Evolutionary conservation across 2,797 vertebrate genomes (phyloP).

Genomic region (Parauchenoglanis punctatus): DNA sequence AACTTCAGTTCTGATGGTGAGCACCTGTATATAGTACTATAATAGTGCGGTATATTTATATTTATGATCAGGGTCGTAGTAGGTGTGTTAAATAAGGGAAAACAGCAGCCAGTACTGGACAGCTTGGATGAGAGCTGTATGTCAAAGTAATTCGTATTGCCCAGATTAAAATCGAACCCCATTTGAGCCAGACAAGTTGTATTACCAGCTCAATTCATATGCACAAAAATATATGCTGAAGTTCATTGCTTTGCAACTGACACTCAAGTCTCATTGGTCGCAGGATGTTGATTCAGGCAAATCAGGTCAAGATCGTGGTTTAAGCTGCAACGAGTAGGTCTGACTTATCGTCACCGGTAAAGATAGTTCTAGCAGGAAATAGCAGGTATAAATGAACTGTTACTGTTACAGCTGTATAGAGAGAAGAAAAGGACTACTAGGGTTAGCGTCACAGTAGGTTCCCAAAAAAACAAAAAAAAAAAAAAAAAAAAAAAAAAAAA

Average conservation of each 20-base stretch:
- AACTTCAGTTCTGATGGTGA: neutral
- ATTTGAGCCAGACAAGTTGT: neutral
- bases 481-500: neutral
- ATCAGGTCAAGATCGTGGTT: constrained; percentile 41
- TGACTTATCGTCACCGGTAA: constrained; percentile 28
- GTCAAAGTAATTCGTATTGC: neutral
- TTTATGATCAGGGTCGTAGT: neutral
- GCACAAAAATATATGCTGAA: neutral
- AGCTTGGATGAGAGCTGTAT: too few species aligned
- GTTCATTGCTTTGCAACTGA: neutral
- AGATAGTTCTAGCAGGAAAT: constrained; percentile 46
- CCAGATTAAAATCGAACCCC: neutral
- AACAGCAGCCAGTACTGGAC: neutral
- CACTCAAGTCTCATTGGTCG: neutral
- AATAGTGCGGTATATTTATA: neutral
- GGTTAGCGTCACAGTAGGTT: constrained; percentile 54
- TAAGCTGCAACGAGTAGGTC: constrained; percentile 46
- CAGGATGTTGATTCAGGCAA: constrained; percentile 32
- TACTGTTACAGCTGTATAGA: constrained; percentile 42
- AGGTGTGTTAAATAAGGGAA: constrained; percentile 27
- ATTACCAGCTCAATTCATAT: neutral
- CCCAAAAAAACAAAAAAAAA: neutral
- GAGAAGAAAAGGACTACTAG: constrained; percentile 41
- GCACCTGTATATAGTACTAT: neutral
- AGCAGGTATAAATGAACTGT: constrained; percentile 26